Percentiles rank a stretch among this genome's conserved stretches.
These are phyloP conservation scores for Peromyscus maniculatus DNA, from an alignment of 2,113 vertebrate species.

Conservation along the genomic window DNA sequence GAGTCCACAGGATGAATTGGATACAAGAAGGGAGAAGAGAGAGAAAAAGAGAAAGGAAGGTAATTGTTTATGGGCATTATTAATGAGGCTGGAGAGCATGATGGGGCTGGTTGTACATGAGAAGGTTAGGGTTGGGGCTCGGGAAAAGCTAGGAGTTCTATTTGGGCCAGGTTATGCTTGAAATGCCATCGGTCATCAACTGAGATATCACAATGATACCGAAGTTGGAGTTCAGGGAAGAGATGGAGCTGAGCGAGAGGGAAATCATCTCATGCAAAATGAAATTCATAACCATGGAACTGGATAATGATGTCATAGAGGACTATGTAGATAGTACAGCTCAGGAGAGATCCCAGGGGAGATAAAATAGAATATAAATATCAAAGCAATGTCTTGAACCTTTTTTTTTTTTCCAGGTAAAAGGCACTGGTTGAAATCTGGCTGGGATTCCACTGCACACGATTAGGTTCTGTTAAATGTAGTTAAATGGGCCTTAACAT, in stretches of 20 bases:
- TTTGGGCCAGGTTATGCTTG: not conserved
- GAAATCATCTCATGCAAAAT: not conserved
- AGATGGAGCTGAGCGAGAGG: not conserved
- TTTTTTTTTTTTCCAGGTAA: not conserved
- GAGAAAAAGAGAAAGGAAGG: not conserved
- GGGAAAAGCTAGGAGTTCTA: not conserved
- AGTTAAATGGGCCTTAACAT: not conserved
- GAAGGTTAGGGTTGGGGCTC: not conserved
- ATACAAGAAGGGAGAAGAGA: fast-evolving
- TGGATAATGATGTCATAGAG: not conserved
- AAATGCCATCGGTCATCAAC: not conserved
- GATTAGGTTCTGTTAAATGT: not conserved
- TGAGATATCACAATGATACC: not conserved
- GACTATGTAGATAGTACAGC: not conserved
- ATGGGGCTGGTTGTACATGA: not conserved
- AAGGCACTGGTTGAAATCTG: not conserved
- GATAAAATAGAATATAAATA: not conserved
- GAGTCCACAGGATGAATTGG: not conserved
- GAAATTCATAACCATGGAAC: not conserved
- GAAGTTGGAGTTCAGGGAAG: not conserved
- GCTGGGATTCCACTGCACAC: not conserved
- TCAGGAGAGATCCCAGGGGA: not conserved
- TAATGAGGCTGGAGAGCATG: not conserved
- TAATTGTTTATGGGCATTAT: not conserved
- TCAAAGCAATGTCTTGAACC: not conserved